Percentiles rank a stretch among this genome's conserved stretches.
Conservation (phyloP, 2,113 vertebrate species). For the Smithornis capensis region DNA sequence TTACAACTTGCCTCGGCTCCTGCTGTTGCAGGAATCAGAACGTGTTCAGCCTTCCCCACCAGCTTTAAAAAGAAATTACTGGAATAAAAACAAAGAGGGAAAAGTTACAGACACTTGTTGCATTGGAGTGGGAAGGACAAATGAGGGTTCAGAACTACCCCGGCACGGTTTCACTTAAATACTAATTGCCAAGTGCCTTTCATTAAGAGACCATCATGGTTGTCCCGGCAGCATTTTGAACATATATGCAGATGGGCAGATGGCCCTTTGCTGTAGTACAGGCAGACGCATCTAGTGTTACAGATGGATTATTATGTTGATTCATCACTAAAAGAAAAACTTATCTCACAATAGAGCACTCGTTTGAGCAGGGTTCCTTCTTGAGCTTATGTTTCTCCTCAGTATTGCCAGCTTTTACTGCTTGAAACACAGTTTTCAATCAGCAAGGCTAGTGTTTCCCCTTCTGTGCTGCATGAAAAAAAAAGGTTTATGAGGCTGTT, state of each 20-base stretch:
- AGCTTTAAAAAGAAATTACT: neutral
- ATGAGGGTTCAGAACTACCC: neutral
- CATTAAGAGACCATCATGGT: constrained; percentile 17
- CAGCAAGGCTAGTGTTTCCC: neutral
- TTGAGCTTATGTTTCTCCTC: constrained; percentile 11
- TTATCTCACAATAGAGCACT: constrained; percentile 44
- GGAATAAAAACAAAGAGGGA: constrained; percentile 24
- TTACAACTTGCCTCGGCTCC: constrained; percentile 16
- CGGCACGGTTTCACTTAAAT: constrained; percentile 2
- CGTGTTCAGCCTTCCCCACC: neutral
- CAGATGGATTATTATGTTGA: constrained; percentile 68
- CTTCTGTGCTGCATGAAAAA: neutral
- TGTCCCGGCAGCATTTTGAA: constrained; percentile 42
- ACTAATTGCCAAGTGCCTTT: constrained; percentile 58
- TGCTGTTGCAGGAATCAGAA: constrained; percentile 35
- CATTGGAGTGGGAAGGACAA: neutral
- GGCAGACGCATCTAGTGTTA: constrained; percentile 47
- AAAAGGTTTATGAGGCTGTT: neutral
- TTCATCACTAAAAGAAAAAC: constrained; percentile 46
- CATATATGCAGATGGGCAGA: constrained; percentile 63
- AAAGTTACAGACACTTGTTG: constrained; percentile 64
- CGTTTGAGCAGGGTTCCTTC: neutral
- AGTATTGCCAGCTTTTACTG: neutral
- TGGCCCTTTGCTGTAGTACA: constrained; percentile 52
- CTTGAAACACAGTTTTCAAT: constrained; percentile 2